Evolutionary conservation across 2,113 vertebrate species (phyloP), one percentile per base, ranked within the genome.

Genomic region (Zeus faber): DNA sequence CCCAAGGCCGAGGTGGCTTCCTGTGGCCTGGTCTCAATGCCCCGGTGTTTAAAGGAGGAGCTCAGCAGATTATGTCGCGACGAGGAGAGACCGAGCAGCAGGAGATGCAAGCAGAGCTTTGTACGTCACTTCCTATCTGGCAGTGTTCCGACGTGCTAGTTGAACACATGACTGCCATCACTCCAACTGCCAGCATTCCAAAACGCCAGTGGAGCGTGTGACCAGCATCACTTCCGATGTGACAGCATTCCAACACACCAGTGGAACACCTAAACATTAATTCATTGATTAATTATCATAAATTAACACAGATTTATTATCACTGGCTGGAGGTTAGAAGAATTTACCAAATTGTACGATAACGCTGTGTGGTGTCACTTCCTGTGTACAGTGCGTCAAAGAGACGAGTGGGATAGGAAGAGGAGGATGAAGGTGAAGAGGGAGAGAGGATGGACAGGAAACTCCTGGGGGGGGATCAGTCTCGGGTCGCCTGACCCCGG

Each of bases 21-120:
- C 89, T 99, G 33, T 99, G 97, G 97, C 96, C 95, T 7, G 96
- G 96, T 7, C 86, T 98, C 23, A 98, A 98, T 49, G 2, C 62
- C 18, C 90, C 92, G 0, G n/a, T 98, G 11, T 0, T 88, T 35
- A 91, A 73, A 71, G 80, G 77, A 9, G 92, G 92, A 9, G 40
- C 1, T 0, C 0, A 89, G 9, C 92, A 90, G 82, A 14, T 22
- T 29, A 70, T 96, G 33, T 23, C 61, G 25, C 89, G 85, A 0
- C 70, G 96, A 13, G 87, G 85, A 17, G 85, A 89, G 25, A 83
- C 85, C 5, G 90, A 95, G 51, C 92, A 88, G 67, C 81, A 90
- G 64, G 89, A 85, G 68, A 48, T 92, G 43, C 84, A 86, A 26
- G 85, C 88, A 0, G 77, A 92, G 16, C 77, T 92, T 14, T n/a